Percentiles rank a stretch among this genome's conserved stretches.
Conservation (phyloP, 2,888 invertebrate genomes). For the Rhingia campestris region DNA sequence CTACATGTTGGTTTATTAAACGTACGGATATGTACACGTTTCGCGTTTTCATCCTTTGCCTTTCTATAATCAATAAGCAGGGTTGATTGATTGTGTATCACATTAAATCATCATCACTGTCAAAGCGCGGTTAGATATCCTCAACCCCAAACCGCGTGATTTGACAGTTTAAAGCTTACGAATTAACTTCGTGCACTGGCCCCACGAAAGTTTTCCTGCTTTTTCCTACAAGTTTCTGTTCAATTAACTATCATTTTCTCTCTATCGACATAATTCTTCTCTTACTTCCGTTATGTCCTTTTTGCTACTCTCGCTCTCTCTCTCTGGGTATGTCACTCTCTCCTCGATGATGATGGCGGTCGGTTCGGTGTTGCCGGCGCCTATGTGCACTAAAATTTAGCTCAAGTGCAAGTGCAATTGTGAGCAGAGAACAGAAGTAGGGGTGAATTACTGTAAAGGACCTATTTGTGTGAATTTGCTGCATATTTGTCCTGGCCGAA, state of each 20-base stretch:
- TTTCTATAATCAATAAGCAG: no score
- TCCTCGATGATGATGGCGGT: conserved; percentile 10
- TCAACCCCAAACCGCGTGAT: no score
- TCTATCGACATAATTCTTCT: not conserved
- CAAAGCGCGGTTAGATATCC: no score
- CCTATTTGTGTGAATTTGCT: conserved; percentile 51
- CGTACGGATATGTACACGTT: no score
- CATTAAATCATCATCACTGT: no score
- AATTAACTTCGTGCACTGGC: not conserved
- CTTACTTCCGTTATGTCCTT: not conserved
- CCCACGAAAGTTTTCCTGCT: not conserved
- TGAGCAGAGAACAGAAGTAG: conserved; percentile 14
- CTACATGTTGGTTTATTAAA: no score
- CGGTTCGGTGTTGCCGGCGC: conserved; percentile 1
- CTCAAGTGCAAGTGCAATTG: conserved; percentile 75
- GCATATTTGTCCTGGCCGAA: conserved; percentile 30
- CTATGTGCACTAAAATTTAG: conserved; percentile 65
- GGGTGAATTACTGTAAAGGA: conserved; percentile 26
- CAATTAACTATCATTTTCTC: conserved; percentile 4
- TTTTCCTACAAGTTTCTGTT: not conserved
- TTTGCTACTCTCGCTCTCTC: conserved; percentile 2
- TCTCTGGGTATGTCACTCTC: conserved; percentile 39
- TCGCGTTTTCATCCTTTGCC: no score
- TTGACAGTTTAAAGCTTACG: no score
- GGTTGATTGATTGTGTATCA: no score